Conservation (phyloP, 2,888 invertebrate species). For the Watsonalla cultraria region DNA sequence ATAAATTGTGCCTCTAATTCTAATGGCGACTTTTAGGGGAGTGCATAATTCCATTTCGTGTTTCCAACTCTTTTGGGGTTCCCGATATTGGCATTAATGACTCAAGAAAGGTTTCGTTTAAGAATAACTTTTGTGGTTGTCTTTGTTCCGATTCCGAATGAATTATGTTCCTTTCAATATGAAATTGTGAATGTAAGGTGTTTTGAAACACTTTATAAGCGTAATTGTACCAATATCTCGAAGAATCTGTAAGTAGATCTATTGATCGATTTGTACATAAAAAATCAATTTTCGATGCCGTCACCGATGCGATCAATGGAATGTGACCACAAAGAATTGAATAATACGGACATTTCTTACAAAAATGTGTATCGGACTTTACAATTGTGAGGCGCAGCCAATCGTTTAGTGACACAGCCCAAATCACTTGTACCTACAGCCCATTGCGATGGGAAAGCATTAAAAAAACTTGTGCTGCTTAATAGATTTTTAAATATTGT, state of each 20-base stretch:
- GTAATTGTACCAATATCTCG: neutral
- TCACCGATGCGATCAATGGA: constrained; percentile 48
- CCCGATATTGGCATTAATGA: constrained; percentile 66
- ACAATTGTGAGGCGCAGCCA: constrained; percentile 41
- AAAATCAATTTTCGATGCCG: constrained; percentile 28
- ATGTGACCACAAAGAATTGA: constrained; percentile 53
- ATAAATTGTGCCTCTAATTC: constrained; percentile 69
- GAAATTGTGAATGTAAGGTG: no score
- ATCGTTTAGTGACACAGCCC: constrained; percentile 58
- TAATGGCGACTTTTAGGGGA: constrained; percentile 72
- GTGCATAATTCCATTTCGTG: constrained; percentile 73
- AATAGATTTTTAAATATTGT: constrained; percentile 34
- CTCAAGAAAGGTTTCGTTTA: constrained; percentile 67
- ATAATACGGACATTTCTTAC: constrained; percentile 44
- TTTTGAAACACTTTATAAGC: no score
- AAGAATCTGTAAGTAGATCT: neutral
- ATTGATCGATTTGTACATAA: constrained; percentile 4
- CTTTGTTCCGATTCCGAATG: constrained; percentile 27
- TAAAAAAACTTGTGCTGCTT: constrained; percentile 34
- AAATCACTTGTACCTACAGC: constrained; percentile 36
- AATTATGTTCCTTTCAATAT: no score
- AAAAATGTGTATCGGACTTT: constrained; percentile 42
- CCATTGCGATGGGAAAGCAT: constrained; percentile 51
- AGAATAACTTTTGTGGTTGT: constrained; percentile 48
- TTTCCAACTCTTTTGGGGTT: constrained; percentile 73